A percentile compares a stretch with the other conserved stretches of the same genome.
Evolutionary conservation across 2,113 vertebrate species (phyloP).

Genomic region (Pandion haliaetus): DNA sequence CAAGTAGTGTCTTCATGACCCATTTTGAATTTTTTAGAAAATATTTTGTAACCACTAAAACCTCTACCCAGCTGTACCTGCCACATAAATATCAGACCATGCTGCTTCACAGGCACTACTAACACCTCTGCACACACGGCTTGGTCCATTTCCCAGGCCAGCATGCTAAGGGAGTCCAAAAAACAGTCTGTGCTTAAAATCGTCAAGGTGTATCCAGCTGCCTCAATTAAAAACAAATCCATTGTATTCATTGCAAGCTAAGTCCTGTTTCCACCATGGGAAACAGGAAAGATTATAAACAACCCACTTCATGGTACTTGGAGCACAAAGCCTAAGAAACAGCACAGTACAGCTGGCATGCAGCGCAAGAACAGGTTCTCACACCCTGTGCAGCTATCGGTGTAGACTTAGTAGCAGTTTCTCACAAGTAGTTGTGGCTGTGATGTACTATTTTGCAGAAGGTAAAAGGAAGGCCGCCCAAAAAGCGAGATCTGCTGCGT

Average conservation of each 20-base stretch:
- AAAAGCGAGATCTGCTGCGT: not conserved
- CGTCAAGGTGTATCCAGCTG: not conserved
- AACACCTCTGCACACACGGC: not conserved
- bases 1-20: not conserved
- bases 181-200: not conserved
- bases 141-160: not conserved
- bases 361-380: not conserved
- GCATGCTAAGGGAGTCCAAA: not conserved
- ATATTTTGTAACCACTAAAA: too few relatives aligned
- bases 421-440: not conserved
- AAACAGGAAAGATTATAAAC: not conserved
- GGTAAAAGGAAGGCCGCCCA: not conserved
- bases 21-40: not conserved
- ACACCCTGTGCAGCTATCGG: not conserved
- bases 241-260: not conserved
- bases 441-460: not conserved
- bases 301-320: not conserved
- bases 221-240: not conserved
- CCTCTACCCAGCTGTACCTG: not conserved
- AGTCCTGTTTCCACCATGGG: not conserved
- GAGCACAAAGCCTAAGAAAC: not conserved
- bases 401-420: not conserved
- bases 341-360: not conserved
- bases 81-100: rapidly evolving
- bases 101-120: not conserved